Conservation (phyloP, 2,113 vertebrate species). For the Xenus cinereus region DNA sequence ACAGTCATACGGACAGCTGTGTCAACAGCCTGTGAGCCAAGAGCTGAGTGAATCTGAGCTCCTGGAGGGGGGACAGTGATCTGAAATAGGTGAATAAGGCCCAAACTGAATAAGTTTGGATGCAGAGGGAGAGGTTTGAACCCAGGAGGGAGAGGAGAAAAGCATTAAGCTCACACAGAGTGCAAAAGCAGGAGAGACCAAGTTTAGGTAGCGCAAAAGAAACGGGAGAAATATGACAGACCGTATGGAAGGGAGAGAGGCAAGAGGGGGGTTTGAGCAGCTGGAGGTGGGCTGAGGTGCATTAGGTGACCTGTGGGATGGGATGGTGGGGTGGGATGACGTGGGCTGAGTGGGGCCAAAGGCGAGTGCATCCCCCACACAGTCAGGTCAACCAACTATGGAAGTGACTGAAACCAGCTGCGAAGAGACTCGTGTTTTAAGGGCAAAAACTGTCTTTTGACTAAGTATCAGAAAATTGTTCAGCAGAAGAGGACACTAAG, state of each 20-base stretch:
- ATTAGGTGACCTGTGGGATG: not conserved
- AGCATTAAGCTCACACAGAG: not conserved
- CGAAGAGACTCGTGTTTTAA: not conserved
- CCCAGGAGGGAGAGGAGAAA: not conserved
- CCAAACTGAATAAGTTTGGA: not conserved
- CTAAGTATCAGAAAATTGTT: not conserved
- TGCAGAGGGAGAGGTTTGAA: not conserved
- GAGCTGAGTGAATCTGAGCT: constrained; percentile 11
- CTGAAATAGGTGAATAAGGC: constrained; percentile 10
- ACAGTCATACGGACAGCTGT: constrained; percentile 5
- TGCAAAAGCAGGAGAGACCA: not conserved
- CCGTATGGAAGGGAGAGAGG: not conserved
- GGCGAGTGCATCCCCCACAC: fast-evolving
- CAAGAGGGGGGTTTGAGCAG: not conserved
- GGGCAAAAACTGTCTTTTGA: not conserved
- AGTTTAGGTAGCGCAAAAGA: not conserved
- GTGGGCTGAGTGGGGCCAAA: not conserved
- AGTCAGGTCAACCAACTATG: not conserved
- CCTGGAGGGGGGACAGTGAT: not conserved
- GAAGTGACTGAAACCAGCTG: not conserved
- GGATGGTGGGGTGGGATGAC: not conserved
- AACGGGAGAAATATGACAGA: not conserved
- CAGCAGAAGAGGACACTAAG: not conserved
- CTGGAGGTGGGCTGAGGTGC: not conserved
- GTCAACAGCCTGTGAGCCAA: constrained; percentile 58